Evolutionary conservation across 1,140 invertebrate genomes (phyloP), one percentile per base, ranked within the genome.

Genomic region (Caenorhabditis tropicalis): DNA sequence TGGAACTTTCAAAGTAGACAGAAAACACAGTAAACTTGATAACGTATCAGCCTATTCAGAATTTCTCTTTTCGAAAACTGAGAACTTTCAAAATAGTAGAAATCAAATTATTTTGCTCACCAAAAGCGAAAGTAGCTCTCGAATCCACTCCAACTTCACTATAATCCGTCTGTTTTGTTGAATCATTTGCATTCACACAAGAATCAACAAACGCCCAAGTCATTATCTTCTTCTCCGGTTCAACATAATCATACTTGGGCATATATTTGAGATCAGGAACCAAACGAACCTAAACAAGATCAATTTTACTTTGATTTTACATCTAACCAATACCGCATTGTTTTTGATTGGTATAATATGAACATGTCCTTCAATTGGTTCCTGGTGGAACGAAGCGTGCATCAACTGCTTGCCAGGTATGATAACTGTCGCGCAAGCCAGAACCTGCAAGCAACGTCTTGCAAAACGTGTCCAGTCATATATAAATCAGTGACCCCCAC

Each of bases 321-420:
- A 27, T 31, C 16, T 33, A 60, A 15, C 58, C 15, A n/a, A 19
- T 74, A 74, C 82, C 43, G 51, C 79, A 53, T 82, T 58, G 36
- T 82, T 70, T 49, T 82, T 56, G 21, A 82, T 82, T 49, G 82
- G 82, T 21, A 82, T 82, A 31, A 82, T 46, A 74, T 82, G 82
- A 48, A 82, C 60, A 31, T 82, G 82, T 65, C 82, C 82, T 56
- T 82, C 82, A 46, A 82, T 82, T n/a, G 82, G 82, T 56, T 82
- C 82, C 43, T 70, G 56, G 24, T 82, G 82, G 46, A 82, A 53
- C n/a, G 82, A 46, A 49, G 51, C 60, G 56, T 46, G 56, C 82
- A 82, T 82, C 48, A 82, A 49, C 24, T 58, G 19, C 49, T 82
- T 43, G 16, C 56, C 60, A 70, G 82, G 82, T 48, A 82, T 43